Percentiles rank a stretch among this genome's conserved stretches.
These are phyloP conservation scores for Uria lomvia DNA, from an alignment of 2,113 vertebrate species.

Conservation along the genomic window DNA sequence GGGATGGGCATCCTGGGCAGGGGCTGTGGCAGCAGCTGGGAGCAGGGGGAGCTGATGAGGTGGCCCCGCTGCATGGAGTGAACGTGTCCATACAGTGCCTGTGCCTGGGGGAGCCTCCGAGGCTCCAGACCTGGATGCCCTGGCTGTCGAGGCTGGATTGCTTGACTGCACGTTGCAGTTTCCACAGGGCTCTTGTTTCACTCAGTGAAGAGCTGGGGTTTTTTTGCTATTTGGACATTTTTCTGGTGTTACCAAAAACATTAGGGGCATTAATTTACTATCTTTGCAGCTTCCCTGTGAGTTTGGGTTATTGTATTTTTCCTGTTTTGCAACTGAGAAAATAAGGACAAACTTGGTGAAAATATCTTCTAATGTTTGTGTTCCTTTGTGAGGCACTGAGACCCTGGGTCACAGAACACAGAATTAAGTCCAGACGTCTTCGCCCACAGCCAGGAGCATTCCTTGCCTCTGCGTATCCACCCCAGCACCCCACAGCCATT, in stretches of 20 bases:
- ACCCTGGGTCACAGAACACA: background rate
- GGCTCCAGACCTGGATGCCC: background rate
- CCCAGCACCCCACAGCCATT: background rate
- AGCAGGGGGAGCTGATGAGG: background rate
- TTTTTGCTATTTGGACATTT: background rate
- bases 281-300: background rate
- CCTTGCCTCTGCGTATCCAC: background rate
- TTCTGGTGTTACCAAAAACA: background rate
- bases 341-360: background rate
- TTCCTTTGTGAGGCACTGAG: background rate
- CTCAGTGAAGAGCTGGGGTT: background rate
- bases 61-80: accelerated
- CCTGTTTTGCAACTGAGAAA: background rate
- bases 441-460: background rate
- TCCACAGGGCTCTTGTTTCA: background rate
- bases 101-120: accelerated
- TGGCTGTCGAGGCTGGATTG: background rate
- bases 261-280: background rate
- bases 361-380: background rate
- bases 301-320: background rate
- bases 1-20: accelerated
- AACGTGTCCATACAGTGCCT: accelerated
- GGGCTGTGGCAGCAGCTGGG: background rate
- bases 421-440: background rate
- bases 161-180: background rate